Conservation (phyloP, 2,888 invertebrate genomes). For the Eristalinus sepulchralis region DNA sequence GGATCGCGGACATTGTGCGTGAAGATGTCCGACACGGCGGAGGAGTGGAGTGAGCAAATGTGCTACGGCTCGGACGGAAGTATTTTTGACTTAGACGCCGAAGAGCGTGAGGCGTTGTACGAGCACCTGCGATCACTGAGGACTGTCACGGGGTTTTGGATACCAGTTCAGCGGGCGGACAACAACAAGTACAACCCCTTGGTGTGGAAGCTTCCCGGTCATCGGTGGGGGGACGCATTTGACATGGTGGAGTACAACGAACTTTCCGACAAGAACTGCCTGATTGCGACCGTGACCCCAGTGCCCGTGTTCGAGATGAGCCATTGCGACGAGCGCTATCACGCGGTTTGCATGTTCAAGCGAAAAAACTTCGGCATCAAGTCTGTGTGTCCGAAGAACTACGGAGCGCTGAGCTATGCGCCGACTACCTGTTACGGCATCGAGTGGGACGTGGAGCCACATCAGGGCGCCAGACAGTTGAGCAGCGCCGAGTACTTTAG, state of each 20-base stretch:
- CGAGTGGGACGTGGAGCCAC: slow-evolving; percentile 71
- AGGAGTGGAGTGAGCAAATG: slow-evolving; percentile 73
- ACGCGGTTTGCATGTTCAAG: slow-evolving; percentile 75
- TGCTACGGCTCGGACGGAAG: slow-evolving; percentile 76
- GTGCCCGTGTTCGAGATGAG: slow-evolving; percentile 66
- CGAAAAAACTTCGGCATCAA: slow-evolving; percentile 70
- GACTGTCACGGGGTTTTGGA: slow-evolving; percentile 80
- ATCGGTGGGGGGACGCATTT: slow-evolving; percentile 76
- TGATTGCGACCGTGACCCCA: slow-evolving; percentile 65
- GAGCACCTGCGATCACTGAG: slow-evolving; percentile 73
- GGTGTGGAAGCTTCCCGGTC: slow-evolving; percentile 82
- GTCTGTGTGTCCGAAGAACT: slow-evolving; percentile 74
- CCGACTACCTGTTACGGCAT: slow-evolving; percentile 77
- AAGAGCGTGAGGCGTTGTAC: slow-evolving; percentile 74
- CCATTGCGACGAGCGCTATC: slow-evolving; percentile 72
- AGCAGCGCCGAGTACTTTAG: slow-evolving; percentile 72
- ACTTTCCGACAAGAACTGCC: slow-evolving; percentile 73
- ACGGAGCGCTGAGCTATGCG: slow-evolving; percentile 74
- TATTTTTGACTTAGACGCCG: slow-evolving; percentile 69
- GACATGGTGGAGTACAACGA: slow-evolving; percentile 71
- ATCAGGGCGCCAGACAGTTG: slow-evolving; percentile 66
- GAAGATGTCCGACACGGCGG: slow-evolving; percentile 75
- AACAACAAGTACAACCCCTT: slow-evolving; percentile 79
- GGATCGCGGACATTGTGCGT: slow-evolving; percentile 74
- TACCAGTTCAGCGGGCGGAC: slow-evolving; percentile 81